A percentile compares a stretch with the other conserved stretches of the same genome.
These are phyloP conservation scores for Xenus cinereus DNA, from an alignment of 2,113 vertebrate species.

Conservation along the genomic window DNA sequence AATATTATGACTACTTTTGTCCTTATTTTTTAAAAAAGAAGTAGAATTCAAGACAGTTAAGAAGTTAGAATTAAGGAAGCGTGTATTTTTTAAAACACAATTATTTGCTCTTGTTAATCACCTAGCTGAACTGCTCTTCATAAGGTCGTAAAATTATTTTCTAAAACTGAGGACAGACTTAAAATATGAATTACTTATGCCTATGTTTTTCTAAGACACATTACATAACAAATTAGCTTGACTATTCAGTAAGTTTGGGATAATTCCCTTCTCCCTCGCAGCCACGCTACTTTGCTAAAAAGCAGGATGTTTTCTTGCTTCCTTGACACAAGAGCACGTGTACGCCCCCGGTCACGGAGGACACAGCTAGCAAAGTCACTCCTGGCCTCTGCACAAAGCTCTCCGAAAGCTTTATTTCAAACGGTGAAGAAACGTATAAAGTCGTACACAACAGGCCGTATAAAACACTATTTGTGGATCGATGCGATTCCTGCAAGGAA, in stretches of 20 bases:
- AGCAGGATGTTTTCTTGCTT: background rate
- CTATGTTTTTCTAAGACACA: background rate
- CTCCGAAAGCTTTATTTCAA: background rate
- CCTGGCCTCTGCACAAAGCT: background rate
- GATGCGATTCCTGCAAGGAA: background rate
- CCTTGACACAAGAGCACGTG: background rate
- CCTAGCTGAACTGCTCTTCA: background rate
- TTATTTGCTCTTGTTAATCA: background rate
- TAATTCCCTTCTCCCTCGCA: background rate
- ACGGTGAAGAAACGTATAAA: background rate
- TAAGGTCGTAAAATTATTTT: background rate
- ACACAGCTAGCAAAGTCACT: background rate
- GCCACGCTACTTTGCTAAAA: background rate
- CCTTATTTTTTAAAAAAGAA: background rate
- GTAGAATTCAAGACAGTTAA: background rate
- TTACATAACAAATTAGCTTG: background rate
- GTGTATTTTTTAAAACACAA: background rate
- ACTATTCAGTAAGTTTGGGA: background rate
- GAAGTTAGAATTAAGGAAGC: background rate
- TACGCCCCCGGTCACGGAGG: accelerated
- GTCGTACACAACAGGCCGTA: background rate
- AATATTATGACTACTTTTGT: background rate
- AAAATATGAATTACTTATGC: background rate
- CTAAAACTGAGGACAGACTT: background rate
- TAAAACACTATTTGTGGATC: background rate